These are phyloP conservation scores for Ciconia nigra DNA, from an alignment of 2,797 vertebrate species.

Conservation along the genomic window DNA sequence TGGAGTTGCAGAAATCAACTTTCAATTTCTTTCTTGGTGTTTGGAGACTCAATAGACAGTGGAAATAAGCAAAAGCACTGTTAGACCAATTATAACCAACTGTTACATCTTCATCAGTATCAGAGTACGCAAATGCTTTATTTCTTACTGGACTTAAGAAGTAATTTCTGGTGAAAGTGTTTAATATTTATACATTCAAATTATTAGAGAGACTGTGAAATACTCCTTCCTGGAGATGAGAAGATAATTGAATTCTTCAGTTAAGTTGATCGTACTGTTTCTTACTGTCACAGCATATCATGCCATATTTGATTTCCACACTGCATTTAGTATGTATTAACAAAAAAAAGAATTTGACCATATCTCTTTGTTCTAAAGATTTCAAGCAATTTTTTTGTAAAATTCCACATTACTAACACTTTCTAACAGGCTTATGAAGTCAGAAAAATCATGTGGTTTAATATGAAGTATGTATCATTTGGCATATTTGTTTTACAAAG, in stretches of 20 bases:
- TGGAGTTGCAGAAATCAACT: not conserved
- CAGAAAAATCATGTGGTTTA: not conserved
- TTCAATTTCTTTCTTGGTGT: not conserved
- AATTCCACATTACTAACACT: not conserved
- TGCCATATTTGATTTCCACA: not conserved
- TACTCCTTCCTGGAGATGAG: not conserved
- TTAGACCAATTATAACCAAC: not conserved
- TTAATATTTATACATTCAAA: not conserved
- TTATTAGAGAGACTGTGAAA: not conserved
- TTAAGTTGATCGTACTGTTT: not conserved
- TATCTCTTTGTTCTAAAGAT: not conserved
- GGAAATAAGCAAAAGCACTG: not conserved
- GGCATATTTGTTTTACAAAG: not conserved
- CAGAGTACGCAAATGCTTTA: not conserved
- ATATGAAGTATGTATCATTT: not conserved
- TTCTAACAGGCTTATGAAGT: not conserved
- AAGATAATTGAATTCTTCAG: not conserved
- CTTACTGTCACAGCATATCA: not conserved
- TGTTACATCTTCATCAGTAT: not conserved
- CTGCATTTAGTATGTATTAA: not conserved
- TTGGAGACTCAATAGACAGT: not conserved
- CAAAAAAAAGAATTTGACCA: not conserved
- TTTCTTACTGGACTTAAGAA: not conserved
- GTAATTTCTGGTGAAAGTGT: not conserved
- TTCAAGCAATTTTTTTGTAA: not conserved